Percentiles rank a stretch among this genome's conserved stretches.
phyloP scores from a whole-genome alignment of 2,797 vertebrate species.

The Rhinoraja longicauda region DNA sequence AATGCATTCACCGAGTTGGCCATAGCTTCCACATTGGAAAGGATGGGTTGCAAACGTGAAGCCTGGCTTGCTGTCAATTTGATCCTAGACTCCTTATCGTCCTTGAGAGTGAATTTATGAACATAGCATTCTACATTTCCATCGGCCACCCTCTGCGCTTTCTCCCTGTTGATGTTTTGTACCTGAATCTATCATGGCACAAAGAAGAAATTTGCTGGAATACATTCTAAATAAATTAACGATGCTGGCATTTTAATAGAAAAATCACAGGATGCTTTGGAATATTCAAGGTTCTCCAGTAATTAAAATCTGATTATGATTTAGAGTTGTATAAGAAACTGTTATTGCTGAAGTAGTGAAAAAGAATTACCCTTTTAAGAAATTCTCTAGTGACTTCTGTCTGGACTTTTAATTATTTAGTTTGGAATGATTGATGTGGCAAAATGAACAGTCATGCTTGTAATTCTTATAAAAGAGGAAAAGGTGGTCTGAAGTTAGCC shows the following conservation, averaged over 20 bases:
- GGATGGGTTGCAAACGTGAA: too few relatives aligned
- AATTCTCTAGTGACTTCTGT: constrained; percentile 2
- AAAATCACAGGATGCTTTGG: not conserved
- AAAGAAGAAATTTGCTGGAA: not conserved
- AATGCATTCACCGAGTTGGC: too few relatives aligned
- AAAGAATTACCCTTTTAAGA: constrained; percentile 15
- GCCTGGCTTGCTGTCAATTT: too few relatives aligned
- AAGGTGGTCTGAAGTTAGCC: not conserved
- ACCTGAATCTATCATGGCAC: too few relatives aligned
- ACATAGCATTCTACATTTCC: too few relatives aligned
- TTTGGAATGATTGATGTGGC: constrained; percentile 2
- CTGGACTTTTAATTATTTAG: constrained; percentile 18
- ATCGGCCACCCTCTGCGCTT: too few relatives aligned
- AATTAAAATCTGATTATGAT: constrained; percentile 30
- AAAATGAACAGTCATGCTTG: constrained; percentile 7
- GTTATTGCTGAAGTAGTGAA: constrained; percentile 2
- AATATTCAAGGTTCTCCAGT: not conserved
- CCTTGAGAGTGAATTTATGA: too few relatives aligned
- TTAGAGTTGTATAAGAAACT: not conserved
- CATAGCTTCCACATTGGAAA: too few relatives aligned
- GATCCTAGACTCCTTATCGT: too few relatives aligned
- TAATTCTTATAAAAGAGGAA: not conserved
- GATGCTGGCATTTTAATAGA: constrained; percentile 8
- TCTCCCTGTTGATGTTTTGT: too few relatives aligned
- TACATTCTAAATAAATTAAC: not conserved